phyloP scores from a whole-genome alignment of 1,140 invertebrate genomes.

The Parasteatoda tepidariorum region DNA sequence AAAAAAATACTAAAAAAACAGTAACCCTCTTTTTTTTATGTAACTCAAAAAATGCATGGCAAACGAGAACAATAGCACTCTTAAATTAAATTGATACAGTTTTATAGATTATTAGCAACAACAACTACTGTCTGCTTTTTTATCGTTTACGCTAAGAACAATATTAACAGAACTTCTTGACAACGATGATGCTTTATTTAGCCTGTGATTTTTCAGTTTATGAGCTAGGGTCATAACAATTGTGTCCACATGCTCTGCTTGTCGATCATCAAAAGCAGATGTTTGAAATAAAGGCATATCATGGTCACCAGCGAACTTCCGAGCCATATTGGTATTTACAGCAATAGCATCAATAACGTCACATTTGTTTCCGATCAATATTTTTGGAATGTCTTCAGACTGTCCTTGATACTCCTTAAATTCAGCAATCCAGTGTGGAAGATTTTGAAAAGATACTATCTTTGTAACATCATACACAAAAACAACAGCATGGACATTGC shows the following conservation, averaged over 20 bases:
- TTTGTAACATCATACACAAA: slow-evolving; percentile 80
- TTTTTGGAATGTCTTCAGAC: slow-evolving; percentile 77
- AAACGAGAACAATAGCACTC: too few relatives aligned
- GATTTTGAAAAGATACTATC: slow-evolving; percentile 75
- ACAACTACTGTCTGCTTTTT: too few relatives aligned
- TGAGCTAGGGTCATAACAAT: slow-evolving; percentile 87
- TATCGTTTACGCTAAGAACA: too few relatives aligned
- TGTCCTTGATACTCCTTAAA: slow-evolving; percentile 73
- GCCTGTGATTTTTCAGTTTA: slow-evolving; percentile 77
- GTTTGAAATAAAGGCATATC: slow-evolving; percentile 74
- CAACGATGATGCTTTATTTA: slow-evolving; percentile 71
- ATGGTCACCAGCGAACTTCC: slow-evolving; percentile 79
- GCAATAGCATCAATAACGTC: slow-evolving; percentile 75
- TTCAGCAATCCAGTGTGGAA: slow-evolving; percentile 81
- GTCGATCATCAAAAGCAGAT: slow-evolving; percentile 73
- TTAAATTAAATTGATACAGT: too few relatives aligned
- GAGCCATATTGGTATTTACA: slow-evolving; percentile 78
- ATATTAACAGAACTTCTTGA: not conserved
- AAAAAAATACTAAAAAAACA: too few relatives aligned
- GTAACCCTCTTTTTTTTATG: too few relatives aligned
- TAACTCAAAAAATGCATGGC: too few relatives aligned
- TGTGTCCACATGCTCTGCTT: slow-evolving; percentile 82
- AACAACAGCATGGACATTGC: slow-evolving; percentile 84
- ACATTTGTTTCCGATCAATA: slow-evolving; percentile 86
- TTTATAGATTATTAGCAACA: too few relatives aligned